These are phyloP conservation scores for Melolontha melolontha DNA, from an alignment of 2,888 invertebrate species.

Conservation along the genomic window DNA sequence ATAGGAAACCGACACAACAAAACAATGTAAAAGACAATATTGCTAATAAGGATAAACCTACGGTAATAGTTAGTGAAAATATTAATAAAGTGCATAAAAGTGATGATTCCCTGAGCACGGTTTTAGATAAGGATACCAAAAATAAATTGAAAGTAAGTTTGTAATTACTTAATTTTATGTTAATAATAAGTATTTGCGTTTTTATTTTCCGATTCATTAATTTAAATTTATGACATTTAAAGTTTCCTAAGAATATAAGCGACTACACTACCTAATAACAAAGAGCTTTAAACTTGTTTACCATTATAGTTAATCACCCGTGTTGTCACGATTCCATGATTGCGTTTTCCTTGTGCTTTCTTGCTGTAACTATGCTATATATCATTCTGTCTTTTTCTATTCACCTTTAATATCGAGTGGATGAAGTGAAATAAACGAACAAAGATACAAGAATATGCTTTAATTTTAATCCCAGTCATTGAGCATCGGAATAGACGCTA, in stretches of 20 bases:
- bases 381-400: slow-evolving; percentile 1
- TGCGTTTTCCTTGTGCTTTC: slow-evolving; percentile 2
- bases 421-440: slow-evolving; percentile 18
- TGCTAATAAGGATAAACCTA: slow-evolving; percentile 12
- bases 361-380: neutral
- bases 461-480: neutral
- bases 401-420: slow-evolving; percentile 1
- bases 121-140: slow-evolving; percentile 51
- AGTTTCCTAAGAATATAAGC: neutral
- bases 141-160: slow-evolving; percentile 55
- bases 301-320: neutral
- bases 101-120: slow-evolving; percentile 1
- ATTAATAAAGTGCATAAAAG: slow-evolving; percentile 39
- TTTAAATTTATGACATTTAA: too few species aligned
- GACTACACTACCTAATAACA: neutral
- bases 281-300: slow-evolving; percentile 10
- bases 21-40: neutral
- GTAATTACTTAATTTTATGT: neutral
- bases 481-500: neutral
- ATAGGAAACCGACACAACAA: slow-evolving; percentile 57
- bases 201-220: too few species aligned
- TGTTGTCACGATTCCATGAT: slow-evolving; percentile 3
- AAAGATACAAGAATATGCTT: slow-evolving; percentile 8
- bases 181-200: neutral
- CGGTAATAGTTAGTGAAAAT: slow-evolving; percentile 5